These are phyloP conservation scores for Rhinoptilus africanus DNA, from an alignment of 2,113 vertebrate species.

Conservation along the genomic window DNA sequence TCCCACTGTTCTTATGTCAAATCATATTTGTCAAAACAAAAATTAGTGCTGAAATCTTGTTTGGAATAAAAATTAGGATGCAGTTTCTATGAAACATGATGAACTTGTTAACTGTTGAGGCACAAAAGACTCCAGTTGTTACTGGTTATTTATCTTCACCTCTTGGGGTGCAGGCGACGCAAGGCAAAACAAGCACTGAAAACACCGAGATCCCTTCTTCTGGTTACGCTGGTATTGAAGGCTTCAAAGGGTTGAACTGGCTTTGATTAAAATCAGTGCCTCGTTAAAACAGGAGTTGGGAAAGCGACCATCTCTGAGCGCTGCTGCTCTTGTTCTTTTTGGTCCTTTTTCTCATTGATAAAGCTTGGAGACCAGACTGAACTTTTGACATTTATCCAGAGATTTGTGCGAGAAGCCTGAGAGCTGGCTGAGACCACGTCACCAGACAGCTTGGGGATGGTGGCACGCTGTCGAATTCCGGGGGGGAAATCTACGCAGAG, in stretches of 20 bases:
- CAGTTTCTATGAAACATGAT: neutral
- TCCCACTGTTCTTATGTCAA: conserved; percentile 59
- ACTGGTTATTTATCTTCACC: neutral
- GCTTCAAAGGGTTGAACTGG: neutral
- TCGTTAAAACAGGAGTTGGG: neutral
- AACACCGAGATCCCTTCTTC: neutral
- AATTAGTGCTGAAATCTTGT: conserved; percentile 50
- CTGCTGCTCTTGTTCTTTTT: neutral
- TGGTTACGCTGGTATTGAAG: neutral
- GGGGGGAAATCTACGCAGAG: neutral
- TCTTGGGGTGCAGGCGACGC: neutral
- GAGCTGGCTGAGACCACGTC: neutral
- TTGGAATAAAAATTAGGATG: conserved; percentile 54
- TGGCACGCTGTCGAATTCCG: neutral
- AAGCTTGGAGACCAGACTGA: neutral
- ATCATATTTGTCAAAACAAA: conserved; percentile 57
- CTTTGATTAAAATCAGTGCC: conserved; percentile 9
- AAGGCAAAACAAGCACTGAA: neutral
- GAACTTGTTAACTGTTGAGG: neutral
- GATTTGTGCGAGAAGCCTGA: neutral
- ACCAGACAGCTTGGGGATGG: neutral
- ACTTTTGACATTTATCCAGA: neutral
- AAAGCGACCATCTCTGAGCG: neutral
- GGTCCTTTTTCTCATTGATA: neutral
- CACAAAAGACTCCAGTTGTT: neutral